These are phyloP conservation scores for Leptopilina boulardi DNA, from an alignment of 1,140 invertebrate genomes.

Conservation along the genomic window DNA sequence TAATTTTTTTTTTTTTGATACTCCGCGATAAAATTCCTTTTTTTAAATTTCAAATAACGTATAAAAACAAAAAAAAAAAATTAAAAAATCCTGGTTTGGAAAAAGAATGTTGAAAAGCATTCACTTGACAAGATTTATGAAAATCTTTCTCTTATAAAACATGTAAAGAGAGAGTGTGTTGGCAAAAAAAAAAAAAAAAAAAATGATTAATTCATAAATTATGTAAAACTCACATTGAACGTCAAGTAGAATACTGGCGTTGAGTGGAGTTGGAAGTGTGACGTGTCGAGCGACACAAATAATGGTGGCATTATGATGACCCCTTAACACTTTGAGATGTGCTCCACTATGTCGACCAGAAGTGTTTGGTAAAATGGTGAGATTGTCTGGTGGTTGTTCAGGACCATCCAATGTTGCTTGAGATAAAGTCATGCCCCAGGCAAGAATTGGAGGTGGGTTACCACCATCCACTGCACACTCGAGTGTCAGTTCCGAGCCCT, in stretches of 20 bases:
- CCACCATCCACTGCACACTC: constrained; percentile 90
- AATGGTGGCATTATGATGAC: constrained; percentile 86
- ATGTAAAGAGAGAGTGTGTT: neutral
- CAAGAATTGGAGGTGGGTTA: constrained; percentile 84
- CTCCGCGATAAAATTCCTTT: too few species aligned
- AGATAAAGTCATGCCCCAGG: constrained; percentile 82
- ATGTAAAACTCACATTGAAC: constrained; percentile 85
- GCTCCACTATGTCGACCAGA: constrained; percentile 80
- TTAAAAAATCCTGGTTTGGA: neutral
- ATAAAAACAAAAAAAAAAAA: neutral
- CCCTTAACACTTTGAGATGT: constrained; percentile 81
- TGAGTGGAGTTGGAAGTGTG: constrained; percentile 80
- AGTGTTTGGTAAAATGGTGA: constrained; percentile 72
- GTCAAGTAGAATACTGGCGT: constrained; percentile 85
- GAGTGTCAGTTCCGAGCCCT: constrained; percentile 86
- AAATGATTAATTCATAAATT: constrained; percentile 20
- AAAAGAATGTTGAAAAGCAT: neutral
- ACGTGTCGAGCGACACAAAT: constrained; percentile 85
- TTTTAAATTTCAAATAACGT: too few species aligned
- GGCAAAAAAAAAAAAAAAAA: neutral
- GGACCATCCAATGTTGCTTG: constrained; percentile 76
- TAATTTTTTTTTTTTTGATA: too few species aligned
- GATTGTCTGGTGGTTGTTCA: constrained; percentile 75
- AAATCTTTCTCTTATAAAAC: neutral
- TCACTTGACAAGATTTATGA: constrained; percentile 4